Evolutionary conservation across 2,797 vertebrate species (phyloP), one percentile per base, ranked within the genome.

Genomic region (Phoxinus dragarum): DNA sequence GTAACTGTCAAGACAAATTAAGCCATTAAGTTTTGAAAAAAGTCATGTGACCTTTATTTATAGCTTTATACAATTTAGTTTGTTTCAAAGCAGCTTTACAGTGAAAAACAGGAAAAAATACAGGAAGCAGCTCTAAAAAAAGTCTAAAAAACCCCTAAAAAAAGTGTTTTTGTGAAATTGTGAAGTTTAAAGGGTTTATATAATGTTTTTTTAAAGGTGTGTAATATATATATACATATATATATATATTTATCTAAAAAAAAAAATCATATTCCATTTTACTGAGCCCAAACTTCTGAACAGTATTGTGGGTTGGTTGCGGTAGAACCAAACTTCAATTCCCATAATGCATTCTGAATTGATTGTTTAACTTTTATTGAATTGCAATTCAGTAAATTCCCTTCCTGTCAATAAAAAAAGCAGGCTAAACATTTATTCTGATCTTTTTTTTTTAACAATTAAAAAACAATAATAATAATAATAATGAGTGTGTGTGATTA

Each of bases 401-500:
- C 31, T 66, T 66, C 27, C 61, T 66, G 27, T 6, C 61, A 64
- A 2, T 31, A 34, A 66, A 64, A 40, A 31, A 34, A 34, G 61
- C 6, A 31, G 14, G 61, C 31, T 27, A 66, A 66, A 31, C 27
- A 17, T 31, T 34, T 66, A 14, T 66, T 66, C 27, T 1, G 12
- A 34, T 66, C 0, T 1, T 64, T 31, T 64, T 23, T 56, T 54
- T n/a, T 61, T 12, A 5, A 59, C 56, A 12, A 27, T 61, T 61
- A 61, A 61, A 56, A 64, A 36, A 31, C 44, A n/a, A 38, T 21
- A 23, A 27, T 68, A 56, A 34, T 69, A 81, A 47, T 61, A 56
- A 34, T 69, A 81, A 47, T 61, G 76, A 77, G 12, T 38, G 36
- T 54, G 9, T 44, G 21, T 19, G 78, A 79, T 86, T 82, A 82